These are phyloP conservation scores for Ellobius talpinus DNA, from an alignment of 2,113 vertebrate species.

Conservation along the genomic window DNA sequence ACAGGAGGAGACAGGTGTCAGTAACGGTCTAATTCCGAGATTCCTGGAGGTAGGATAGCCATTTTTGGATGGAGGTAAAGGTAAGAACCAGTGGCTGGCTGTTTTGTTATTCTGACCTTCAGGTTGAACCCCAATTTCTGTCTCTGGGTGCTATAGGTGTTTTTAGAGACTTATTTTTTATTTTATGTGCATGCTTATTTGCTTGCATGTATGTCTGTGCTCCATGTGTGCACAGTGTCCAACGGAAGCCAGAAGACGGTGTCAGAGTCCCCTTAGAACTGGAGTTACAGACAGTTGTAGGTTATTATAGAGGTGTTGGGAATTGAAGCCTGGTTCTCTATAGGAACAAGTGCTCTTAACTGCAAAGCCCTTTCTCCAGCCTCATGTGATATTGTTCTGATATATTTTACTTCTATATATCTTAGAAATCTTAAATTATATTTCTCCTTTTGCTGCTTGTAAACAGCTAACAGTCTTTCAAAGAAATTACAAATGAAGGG, in stretches of 20 bases:
- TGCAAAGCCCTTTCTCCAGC: background rate
- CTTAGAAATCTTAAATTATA: background rate
- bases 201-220: background rate
- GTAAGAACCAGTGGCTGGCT: too few relatives aligned
- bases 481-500: conserved; percentile 6
- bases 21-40: too few relatives aligned
- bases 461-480: background rate
- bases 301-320: background rate
- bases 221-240: background rate
- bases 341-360: background rate
- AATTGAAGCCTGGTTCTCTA: background rate
- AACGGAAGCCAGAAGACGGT: background rate
- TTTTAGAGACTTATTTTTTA: background rate
- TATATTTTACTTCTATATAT: conserved; percentile 29
- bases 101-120: too few relatives aligned
- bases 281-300: background rate
- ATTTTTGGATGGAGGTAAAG: too few relatives aligned
- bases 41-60: too few relatives aligned
- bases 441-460: background rate
- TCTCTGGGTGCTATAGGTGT: background rate
- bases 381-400: background rate
- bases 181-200: background rate
- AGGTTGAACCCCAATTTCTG: too few relatives aligned
- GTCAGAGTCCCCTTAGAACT: background rate
- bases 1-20: too few relatives aligned